A percentile compares a stretch with the other conserved stretches of the same genome.
Evolutionary conservation across 53 echinoderm and acorn worm species (phyloP).

Genomic region (Zoroaster sp.): DNA sequence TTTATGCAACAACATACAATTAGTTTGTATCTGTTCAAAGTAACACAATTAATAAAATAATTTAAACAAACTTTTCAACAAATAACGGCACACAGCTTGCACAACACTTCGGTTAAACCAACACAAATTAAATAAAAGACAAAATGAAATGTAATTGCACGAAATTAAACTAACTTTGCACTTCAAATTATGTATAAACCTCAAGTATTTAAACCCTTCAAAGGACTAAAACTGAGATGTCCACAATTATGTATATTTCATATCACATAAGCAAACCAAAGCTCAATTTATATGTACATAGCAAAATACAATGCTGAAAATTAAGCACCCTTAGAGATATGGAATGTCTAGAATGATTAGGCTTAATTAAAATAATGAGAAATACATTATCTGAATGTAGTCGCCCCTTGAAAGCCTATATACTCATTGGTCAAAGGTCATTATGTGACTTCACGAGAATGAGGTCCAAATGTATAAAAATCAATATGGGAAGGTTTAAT

Average conservation of each 20-base stretch:
- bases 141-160: slow-evolving; percentile 16
- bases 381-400: no score
- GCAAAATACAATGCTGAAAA: neutral
- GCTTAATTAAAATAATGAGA: no score
- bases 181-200: neutral
- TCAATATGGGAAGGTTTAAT: no score
- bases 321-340: neutral
- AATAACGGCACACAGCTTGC: slow-evolving; percentile 4
- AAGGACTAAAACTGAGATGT: neutral
- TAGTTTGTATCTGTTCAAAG: no score
- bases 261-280: neutral
- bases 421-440: no score
- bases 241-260: neutral
- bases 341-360: neutral
- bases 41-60: neutral
- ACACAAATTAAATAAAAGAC: neutral
- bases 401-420: no score
- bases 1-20: no score
- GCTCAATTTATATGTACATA: neutral
- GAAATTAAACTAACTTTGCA: neutral
- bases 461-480: no score
- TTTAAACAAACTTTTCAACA: neutral
- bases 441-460: no score
- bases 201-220: neutral
- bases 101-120: neutral